These are phyloP conservation scores for Drosophila kurseongensis DNA, from an alignment of 1,140 invertebrate genomes.

Conservation along the genomic window DNA sequence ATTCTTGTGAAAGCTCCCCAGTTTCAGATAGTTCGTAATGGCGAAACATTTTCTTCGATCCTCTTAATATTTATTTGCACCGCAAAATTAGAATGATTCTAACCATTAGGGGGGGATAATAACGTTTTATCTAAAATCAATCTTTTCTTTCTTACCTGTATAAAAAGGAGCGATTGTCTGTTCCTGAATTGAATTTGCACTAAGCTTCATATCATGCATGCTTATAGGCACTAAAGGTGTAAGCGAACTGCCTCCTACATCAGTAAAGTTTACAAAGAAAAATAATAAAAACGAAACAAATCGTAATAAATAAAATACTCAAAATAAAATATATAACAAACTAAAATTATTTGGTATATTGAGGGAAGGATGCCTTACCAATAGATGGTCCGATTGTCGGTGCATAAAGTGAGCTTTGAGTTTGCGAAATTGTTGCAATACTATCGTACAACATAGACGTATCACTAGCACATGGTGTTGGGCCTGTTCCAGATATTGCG, in stretches of 20 bases:
- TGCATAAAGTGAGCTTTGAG: conserved; percentile 90
- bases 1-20: too few relatives aligned
- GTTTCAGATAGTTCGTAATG: too few relatives aligned
- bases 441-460: conserved; percentile 88
- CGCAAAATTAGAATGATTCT: too few relatives aligned
- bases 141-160: conserved; percentile 85
- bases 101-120: too few relatives aligned
- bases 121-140: too few relatives aligned
- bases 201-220: conserved; percentile 92
- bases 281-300: conserved; percentile 26
- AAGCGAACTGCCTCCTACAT: conserved; percentile 88
- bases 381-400: conserved; percentile 89
- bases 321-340: conserved; percentile 14
- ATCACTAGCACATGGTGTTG: conserved; percentile 53
- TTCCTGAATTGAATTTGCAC: conserved; percentile 86
- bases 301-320: conserved; percentile 4
- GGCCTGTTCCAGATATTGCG: conserved; percentile 81
- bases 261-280: conserved; percentile 18
- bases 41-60: too few relatives aligned
- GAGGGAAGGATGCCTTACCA: conserved; percentile 86
- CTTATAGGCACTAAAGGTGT: conserved; percentile 91
- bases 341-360: not conserved
- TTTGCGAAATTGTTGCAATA: conserved; percentile 90
- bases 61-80: too few relatives aligned
- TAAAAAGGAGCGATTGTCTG: conserved; percentile 89